Percentiles rank a stretch among this genome's conserved stretches.
These are phyloP conservation scores for Melanotaenia trifasciata DNA, from an alignment of 2,797 vertebrate species.

Conservation along the genomic window DNA sequence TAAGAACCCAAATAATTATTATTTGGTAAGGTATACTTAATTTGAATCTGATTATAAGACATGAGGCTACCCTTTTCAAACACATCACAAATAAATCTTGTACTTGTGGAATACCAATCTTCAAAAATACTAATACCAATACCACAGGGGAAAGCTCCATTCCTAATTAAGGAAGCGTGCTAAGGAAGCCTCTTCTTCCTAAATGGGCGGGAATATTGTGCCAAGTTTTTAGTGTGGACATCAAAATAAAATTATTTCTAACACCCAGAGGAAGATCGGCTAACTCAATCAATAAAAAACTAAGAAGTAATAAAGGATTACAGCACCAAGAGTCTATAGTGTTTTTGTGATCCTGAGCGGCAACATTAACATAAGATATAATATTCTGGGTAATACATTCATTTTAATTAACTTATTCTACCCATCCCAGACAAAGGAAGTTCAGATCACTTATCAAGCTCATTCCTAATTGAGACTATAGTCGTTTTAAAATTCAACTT, in stretches of 20 bases:
- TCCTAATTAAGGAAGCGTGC: not conserved
- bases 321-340: not conserved
- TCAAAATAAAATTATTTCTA: no score
- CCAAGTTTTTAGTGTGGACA: not conserved
- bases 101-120: not conserved
- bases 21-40: no score
- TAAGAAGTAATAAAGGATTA: no score
- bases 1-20: no score
- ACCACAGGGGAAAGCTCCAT: not conserved
- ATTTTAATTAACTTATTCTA: conserved; percentile 1
- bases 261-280: no score
- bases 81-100: not conserved
- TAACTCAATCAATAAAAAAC: no score
- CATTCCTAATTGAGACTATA: no score
- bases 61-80: no score
- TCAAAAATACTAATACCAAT: not conserved
- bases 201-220: not conserved
- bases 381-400: not conserved
- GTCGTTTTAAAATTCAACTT: no score
- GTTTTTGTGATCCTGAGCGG: not conserved
- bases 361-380: not conserved
- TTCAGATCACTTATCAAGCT: not conserved
- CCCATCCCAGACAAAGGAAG: not conserved
- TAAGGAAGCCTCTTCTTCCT: not conserved
- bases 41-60: no score